Base-by-base conservation (phyloP, 1,140 invertebrate genomes). In the Nymphalis io region DNA sequence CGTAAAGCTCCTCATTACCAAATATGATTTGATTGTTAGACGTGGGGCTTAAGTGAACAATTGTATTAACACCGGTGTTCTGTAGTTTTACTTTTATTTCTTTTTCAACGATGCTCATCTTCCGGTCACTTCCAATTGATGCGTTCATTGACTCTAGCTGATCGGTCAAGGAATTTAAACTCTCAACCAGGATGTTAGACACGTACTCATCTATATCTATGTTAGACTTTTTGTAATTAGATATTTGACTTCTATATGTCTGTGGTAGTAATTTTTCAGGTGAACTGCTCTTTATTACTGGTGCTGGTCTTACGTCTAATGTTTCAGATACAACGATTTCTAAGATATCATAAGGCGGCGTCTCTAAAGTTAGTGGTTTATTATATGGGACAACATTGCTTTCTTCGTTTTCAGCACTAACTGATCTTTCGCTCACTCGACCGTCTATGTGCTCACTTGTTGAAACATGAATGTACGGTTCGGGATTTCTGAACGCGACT, bases 81-180 rank as follows among this genome's bases (percentile, higher is more conserved):
- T 92, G 92, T 39, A 92, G 68, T 71, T 90, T 92, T 2, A 92
- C 89, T 78, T 92, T 92, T 44, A 92, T 92, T 78, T 92, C 91
- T 73, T 92, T 92, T 69, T 92, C 91, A 21, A 92, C 84, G 0
- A 92, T 88, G 72, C 82, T 92, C 15, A 92, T 76, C 68, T 87
- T 90, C 18, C 84, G 75, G 27, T 91, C 83, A 46, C 72, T 83
- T 6, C 86, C 87, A 53, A 91, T 87, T 2, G 90, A 86, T 1
- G 88, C 88, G 55, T 88, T 92, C 79, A 92, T 92, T 13, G 82
- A 86, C 64, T 92, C 91, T 12, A 92, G 75, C 65, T 90, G 90
- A 68, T 92, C 92, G 1, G 88, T 87, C 60, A 92, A 74, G 0
- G 90, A 90, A 67, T 92, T 91, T 11, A 92, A 74, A 68, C 92